Base-by-base conservation (phyloP, 2,888 invertebrate genomes). In the Choristoneura rosaceana region DNA sequence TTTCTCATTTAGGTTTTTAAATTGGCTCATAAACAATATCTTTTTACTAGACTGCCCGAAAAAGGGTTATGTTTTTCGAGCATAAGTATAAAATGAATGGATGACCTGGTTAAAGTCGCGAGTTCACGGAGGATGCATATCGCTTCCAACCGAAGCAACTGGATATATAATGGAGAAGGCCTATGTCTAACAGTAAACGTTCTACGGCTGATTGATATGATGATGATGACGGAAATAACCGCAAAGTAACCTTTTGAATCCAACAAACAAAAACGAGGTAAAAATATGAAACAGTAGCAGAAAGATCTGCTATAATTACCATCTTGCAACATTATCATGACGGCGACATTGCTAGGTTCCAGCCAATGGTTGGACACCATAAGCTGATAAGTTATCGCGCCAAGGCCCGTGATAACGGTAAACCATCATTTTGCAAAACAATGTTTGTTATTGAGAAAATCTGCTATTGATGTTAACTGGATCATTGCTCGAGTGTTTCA, bases 371-470 rank as follows among this genome's bases (percentile, higher is more conserved):
- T 47, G 47, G 59, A 60, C 68, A 60, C 69, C 62, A 50, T 64
- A 33, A 15, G 33, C 60, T 69, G 73, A 73, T 73, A 69, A 52
- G 25, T 45, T 69, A 73, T 67, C 61, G 33, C 59, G 9, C 2
- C 64, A 69, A 69, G 73, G 69, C 59, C 73, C 33, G 15, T 68
- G 69, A 70, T 73, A 70, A 34, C 43, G 66, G 43, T 43, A 58
- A 34, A 47, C 45, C 69, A 34, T 58, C 69, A 45, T 15, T 55
- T 66, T 8, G 65, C 50, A 60, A 65, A 61, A 71, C 70, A 52
- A 64, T 55, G 15, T 61, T 52, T 62, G n/a, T 47, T 58, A 38
- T 4, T 33, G 55, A 43, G 15, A 50, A 65, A 41, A 9, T 55
- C 25, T 55, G 25, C 25, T 55, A 12, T 25, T 25, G 12, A 25